These are phyloP conservation scores for Phasianus colchicus DNA, from an alignment of 2,113 vertebrate species.

Conservation along the genomic window DNA sequence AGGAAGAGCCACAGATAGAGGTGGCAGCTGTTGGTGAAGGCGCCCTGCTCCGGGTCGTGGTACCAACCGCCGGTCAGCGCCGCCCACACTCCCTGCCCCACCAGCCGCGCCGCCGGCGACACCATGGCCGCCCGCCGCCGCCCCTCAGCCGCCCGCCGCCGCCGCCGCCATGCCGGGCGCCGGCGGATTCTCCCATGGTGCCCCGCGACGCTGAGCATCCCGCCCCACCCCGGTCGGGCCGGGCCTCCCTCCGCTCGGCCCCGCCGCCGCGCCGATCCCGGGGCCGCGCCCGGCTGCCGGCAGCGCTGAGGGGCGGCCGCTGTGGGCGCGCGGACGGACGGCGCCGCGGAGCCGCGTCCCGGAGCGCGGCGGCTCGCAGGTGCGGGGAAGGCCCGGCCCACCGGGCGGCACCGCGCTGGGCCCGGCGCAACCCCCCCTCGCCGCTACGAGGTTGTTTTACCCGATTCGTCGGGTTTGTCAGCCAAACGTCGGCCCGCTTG, in stretches of 20 bases:
- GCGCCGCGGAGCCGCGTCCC: neutral
- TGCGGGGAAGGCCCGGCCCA: too few species aligned
- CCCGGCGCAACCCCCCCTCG: too few species aligned
- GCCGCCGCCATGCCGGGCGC: constrained; percentile 14
- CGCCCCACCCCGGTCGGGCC: neutral
- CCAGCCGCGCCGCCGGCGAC: constrained; percentile 89
- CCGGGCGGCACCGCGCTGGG: neutral
- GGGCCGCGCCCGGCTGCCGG: neutral
- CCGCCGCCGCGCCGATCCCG: neutral
- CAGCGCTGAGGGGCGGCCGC: too few species aligned
- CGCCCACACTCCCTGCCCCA: constrained; percentile 95
- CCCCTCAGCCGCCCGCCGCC: neutral
- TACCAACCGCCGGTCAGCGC: constrained; percentile 96
- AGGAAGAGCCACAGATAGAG: constrained; percentile 97
- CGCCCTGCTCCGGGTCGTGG: constrained; percentile 95
- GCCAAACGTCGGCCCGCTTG: neutral
- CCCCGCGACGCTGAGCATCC: neutral
- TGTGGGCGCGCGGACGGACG: too few species aligned
- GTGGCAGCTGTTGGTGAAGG: constrained; percentile 96
- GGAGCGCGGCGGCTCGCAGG: neutral
- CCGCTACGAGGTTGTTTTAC: too few species aligned
- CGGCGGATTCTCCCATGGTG: constrained; percentile 53
- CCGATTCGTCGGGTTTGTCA: neutral
- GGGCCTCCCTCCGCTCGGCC: neutral
- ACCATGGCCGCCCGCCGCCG: constrained; percentile 76